A percentile compares a stretch with the other conserved stretches of the same genome.
These are phyloP conservation scores for Thripadectes ignobilis DNA, from an alignment of 2,797 vertebrate genomes.

Conservation along the genomic window DNA sequence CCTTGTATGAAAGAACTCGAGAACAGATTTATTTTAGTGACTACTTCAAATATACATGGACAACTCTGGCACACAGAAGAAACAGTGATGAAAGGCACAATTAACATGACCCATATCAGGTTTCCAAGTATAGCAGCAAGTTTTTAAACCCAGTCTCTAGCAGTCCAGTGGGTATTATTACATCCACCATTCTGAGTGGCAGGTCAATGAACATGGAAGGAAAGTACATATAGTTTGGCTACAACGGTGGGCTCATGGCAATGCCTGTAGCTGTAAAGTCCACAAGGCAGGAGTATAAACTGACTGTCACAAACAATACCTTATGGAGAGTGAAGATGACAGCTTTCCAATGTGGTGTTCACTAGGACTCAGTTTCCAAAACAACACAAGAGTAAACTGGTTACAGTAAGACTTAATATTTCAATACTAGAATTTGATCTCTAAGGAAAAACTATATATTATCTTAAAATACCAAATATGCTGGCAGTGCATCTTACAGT, in stretches of 20 bases:
- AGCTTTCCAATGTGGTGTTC: neutral
- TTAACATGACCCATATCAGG: constrained; percentile 69
- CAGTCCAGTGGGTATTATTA: constrained; percentile 26
- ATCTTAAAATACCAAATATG: constrained; percentile 57
- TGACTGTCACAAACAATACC: neutral
- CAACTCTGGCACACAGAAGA: constrained; percentile 78
- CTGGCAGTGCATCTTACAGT: constrained; percentile 69
- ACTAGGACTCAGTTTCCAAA: constrained; percentile 1
- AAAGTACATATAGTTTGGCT: constrained; percentile 15
- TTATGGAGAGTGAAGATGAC: neutral
- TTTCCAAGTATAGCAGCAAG: constrained; percentile 77
- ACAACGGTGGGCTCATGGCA: neutral
- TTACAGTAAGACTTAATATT: constrained; percentile 36
- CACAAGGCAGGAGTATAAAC: constrained; percentile 14
- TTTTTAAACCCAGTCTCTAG: constrained; percentile 48
- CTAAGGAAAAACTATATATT: constrained; percentile 53
- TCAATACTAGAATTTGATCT: constrained; percentile 25
- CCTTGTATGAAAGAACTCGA: neutral
- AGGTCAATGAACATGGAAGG: neutral
- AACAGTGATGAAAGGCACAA: constrained; percentile 89
- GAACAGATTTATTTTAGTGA: neutral
- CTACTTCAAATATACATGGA: constrained; percentile 85
- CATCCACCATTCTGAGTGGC: neutral
- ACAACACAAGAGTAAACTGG: neutral
- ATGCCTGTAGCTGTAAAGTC: neutral